phyloP scores from a whole-genome alignment of 2,888 invertebrate genomes.

The Amblyjoppa proteus region DNA sequence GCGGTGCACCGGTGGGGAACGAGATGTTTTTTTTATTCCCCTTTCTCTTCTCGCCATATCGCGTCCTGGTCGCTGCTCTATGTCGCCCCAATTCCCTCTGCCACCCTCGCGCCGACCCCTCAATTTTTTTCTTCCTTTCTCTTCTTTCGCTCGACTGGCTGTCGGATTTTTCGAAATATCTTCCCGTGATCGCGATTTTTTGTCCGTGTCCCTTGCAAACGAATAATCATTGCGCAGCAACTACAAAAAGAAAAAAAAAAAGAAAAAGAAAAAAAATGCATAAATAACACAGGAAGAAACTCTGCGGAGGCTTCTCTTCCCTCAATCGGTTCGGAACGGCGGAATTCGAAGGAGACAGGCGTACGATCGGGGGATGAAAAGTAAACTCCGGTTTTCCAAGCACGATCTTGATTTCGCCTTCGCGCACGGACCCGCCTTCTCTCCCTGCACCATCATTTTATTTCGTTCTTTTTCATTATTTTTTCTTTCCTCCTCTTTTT shows the following conservation, averaged over 20 bases:
- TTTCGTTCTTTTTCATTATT: conserved; percentile 50
- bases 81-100: conserved; percentile 58
- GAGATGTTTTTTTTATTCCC: conserved; percentile 66
- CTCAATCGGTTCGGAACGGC: conserved; percentile 38
- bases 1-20: conserved; percentile 64
- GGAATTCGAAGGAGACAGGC: conserved; percentile 19
- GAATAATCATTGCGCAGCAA: conserved; percentile 18
- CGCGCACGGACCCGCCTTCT: conserved; percentile 59
- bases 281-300: conserved; percentile 46
- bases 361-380: conserved; percentile 47
- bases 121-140: neutral
- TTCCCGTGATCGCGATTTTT: conserved; percentile 31
- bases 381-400: conserved; percentile 67
- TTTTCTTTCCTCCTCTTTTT: neutral
- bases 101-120: neutral
- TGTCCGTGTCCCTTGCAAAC: conserved; percentile 25
- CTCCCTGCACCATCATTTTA: conserved; percentile 22
- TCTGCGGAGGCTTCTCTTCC: conserved; percentile 2
- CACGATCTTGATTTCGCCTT: conserved; percentile 69
- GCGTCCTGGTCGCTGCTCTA: conserved; percentile 33
- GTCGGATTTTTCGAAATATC: conserved; percentile 53
- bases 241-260: neutral
- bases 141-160: conserved; percentile 25
- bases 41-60: conserved; percentile 43
- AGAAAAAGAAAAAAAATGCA: conserved; percentile 37